phyloP scores from a whole-genome alignment of 2,888 invertebrate genomes.

The Taenaris catops region DNA sequence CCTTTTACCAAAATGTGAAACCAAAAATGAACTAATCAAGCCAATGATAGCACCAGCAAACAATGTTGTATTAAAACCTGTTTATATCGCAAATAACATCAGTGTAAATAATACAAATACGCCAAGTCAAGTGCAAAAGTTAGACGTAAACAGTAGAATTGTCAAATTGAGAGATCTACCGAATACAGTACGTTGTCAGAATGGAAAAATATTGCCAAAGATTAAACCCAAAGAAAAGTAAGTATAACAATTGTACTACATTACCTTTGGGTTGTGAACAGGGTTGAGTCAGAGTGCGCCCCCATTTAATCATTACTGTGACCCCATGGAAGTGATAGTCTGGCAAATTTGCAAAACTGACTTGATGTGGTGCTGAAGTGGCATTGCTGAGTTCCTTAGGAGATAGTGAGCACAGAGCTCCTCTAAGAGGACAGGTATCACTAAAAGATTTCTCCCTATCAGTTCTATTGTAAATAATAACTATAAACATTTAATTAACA shows the following conservation, averaged over 20 bases:
- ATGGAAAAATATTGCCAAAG: slow-evolving; percentile 58
- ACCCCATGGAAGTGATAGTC: no score
- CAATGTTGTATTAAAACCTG: slow-evolving; percentile 43
- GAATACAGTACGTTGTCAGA: slow-evolving; percentile 29
- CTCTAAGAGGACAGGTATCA: no score
- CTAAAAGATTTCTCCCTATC: no score
- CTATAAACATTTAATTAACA: no score
- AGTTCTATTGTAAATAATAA: no score
- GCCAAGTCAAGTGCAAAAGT: slow-evolving; percentile 35
- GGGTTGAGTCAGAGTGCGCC: no score
- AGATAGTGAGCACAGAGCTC: no score
- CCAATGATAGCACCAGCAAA: slow-evolving; percentile 25
- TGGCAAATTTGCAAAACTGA: no score
- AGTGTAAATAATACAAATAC: slow-evolving; percentile 17
- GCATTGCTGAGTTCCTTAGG: no score
- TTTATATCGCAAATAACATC: slow-evolving; percentile 31
- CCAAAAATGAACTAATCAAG: slow-evolving; percentile 30
- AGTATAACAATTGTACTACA: slow-evolving; percentile 32
- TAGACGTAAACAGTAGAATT: slow-evolving; percentile 62
- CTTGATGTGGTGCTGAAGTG: no score
- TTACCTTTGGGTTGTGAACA: no score
- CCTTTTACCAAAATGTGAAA: slow-evolving; percentile 53
- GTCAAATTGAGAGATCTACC: slow-evolving; percentile 56
- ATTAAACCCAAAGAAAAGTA: slow-evolving; percentile 66
- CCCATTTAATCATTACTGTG: no score